These are phyloP conservation scores for Galbula dea DNA, from an alignment of 2,113 vertebrate species.

Conservation along the genomic window DNA sequence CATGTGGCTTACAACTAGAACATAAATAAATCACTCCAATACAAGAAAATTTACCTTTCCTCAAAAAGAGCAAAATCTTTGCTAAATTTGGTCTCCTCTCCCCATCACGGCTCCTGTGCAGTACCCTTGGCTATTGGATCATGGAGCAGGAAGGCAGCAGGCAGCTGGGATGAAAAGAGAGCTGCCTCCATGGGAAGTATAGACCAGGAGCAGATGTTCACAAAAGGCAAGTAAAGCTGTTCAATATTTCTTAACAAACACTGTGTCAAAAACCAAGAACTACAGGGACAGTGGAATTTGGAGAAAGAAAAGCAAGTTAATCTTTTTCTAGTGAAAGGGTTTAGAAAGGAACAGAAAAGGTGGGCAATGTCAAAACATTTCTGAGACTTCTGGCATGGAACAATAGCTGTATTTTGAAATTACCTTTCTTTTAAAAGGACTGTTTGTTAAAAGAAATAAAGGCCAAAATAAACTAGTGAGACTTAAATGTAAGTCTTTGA, in stretches of 20 bases:
- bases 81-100: neutral
- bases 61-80: neutral
- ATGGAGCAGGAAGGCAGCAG: neutral
- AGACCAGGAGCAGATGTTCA: neutral
- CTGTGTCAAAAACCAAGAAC: neutral
- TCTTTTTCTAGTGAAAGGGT: neutral
- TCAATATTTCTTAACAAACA: fast-evolving
- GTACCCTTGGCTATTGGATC: neutral
- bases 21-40: neutral
- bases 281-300: fast-evolving
- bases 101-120: neutral
- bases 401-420: neutral
- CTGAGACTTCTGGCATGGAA: neutral
- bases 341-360: neutral
- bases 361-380: neutral
- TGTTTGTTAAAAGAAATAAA: neutral
- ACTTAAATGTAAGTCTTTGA: neutral
- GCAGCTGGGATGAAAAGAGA: neutral
- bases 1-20: neutral
- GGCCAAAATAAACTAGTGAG: neutral
- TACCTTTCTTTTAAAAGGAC: neutral
- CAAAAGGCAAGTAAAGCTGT: neutral
- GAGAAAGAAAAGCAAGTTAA: neutral
- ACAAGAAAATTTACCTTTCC: neutral
- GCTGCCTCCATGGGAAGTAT: fast-evolving